Evolutionary conservation across 2,113 vertebrate genomes (phyloP).

Genomic region (Anguilla rostrata): DNA sequence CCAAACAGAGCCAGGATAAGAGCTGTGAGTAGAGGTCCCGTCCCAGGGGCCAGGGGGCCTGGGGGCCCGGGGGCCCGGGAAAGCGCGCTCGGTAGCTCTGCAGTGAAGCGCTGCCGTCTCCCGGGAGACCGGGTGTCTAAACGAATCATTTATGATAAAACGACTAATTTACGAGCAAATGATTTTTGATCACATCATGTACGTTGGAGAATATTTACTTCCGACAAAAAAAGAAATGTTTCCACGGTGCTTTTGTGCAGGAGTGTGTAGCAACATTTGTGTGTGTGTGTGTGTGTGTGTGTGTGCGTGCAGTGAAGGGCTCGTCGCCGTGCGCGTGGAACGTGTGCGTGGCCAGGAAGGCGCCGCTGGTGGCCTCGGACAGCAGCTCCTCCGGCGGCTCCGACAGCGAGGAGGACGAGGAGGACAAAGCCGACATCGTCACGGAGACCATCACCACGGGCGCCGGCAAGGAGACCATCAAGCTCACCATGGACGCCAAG

Average conservation of each 20-base stretch:
- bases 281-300: neutral
- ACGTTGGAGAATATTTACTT: neutral
- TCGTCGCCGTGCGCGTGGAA: constrained; percentile 71
- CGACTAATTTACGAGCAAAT: no score
- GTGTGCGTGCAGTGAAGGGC: constrained; percentile 46
- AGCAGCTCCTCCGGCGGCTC: constrained; percentile 83
- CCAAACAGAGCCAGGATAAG: constrained; percentile 68
- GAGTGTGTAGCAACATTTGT: neutral
- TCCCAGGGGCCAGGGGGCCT: neutral
- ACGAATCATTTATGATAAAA: no score
- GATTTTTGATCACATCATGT: neutral
- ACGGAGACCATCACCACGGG: constrained; percentile 59
- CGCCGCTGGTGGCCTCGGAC: constrained; percentile 74
- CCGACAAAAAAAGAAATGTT: neutral
- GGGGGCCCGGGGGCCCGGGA: no score
- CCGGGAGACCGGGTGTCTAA: neutral
- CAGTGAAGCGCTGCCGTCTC: neutral
- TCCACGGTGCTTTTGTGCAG: neutral
- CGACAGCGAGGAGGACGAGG: constrained; percentile 71
- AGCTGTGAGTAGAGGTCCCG: constrained; percentile 45
- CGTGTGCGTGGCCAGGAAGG: constrained; percentile 65
- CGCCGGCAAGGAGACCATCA: constrained; percentile 62
- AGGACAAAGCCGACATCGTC: constrained; percentile 53
- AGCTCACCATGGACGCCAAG: constrained; percentile 61
- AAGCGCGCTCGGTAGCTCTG: neutral